These are phyloP conservation scores for Antechinus flavipes DNA, from an alignment of 2,113 vertebrate species.

Conservation along the genomic window DNA sequence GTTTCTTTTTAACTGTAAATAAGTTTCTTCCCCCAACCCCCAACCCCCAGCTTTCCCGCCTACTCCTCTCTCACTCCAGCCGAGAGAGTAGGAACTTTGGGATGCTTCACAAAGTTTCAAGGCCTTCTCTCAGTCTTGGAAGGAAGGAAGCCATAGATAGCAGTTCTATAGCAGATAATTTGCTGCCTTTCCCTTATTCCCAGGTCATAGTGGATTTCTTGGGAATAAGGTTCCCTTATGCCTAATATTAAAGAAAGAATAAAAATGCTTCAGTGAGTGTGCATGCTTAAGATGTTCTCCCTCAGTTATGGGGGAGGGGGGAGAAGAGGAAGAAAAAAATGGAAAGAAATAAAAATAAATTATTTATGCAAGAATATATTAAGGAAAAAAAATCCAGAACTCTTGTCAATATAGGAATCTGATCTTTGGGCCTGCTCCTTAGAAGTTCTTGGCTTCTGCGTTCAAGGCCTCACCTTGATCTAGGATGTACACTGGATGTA, in stretches of 20 bases:
- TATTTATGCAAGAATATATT: not conserved
- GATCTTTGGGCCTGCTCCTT: not conserved
- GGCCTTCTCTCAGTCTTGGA: not conserved
- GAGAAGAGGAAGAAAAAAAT: not conserved
- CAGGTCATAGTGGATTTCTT: not conserved
- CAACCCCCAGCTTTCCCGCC: not conserved
- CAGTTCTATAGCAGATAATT: not conserved
- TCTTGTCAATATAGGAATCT: not conserved
- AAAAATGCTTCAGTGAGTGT: not conserved
- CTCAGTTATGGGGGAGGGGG: not conserved
- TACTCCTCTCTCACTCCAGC: not conserved
- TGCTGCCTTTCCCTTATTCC: not conserved
- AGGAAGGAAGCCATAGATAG: not conserved
- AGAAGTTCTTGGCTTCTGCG: not conserved
- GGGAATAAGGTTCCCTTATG: not conserved
- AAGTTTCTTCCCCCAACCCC: not conserved
- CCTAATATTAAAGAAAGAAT: not conserved
- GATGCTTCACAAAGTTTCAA: not conserved
- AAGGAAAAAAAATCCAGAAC: not conserved
- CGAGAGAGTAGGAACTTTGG: not conserved
- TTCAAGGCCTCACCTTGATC: not conserved
- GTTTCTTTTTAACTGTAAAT: slow-evolving; percentile 12
- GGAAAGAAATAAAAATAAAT: not conserved
- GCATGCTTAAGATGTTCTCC: not conserved
- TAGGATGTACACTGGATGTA: not conserved